Conservation (phyloP, 2,888 invertebrate species). For the Ochropacha duplaris region DNA sequence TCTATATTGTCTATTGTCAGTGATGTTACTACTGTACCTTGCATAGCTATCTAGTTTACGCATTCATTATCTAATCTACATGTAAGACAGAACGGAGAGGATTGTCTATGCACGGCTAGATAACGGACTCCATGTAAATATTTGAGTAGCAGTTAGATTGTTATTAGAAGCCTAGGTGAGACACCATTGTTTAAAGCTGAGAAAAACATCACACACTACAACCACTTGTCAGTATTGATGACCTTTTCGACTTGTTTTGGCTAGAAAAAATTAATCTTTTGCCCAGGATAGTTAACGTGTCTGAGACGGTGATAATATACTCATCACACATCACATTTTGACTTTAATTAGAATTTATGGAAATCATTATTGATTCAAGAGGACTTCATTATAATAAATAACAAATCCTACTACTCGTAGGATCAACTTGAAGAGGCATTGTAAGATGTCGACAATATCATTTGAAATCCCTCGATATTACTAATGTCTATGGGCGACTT, state of each 20-base stretch:
- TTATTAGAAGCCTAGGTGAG: background rate
- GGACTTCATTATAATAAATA: too few species aligned
- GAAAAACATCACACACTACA: too few species aligned
- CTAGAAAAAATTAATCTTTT: background rate
- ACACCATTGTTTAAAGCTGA: background rate
- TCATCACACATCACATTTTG: too few species aligned
- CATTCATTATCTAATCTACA: background rate
- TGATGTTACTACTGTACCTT: background rate
- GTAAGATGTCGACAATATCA: too few species aligned
- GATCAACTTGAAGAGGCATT: too few species aligned
- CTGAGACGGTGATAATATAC: background rate
- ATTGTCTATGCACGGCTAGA: background rate
- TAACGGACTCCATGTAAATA: background rate
- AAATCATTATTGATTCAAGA: too few species aligned
- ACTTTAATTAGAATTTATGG: too few species aligned
- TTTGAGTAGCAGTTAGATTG: background rate
- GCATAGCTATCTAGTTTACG: background rate
- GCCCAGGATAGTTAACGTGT: background rate
- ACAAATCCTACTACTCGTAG: too few species aligned
- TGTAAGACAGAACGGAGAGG: background rate
- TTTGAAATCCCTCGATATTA: too few species aligned
- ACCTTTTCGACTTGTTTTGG: background rate
- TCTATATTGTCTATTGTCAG: background rate
- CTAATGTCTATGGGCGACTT: too few species aligned
- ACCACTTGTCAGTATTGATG: too few species aligned